These are phyloP conservation scores for Lordiphosa collinella DNA, from an alignment of 1,140 invertebrate genomes.

Conservation along the genomic window DNA sequence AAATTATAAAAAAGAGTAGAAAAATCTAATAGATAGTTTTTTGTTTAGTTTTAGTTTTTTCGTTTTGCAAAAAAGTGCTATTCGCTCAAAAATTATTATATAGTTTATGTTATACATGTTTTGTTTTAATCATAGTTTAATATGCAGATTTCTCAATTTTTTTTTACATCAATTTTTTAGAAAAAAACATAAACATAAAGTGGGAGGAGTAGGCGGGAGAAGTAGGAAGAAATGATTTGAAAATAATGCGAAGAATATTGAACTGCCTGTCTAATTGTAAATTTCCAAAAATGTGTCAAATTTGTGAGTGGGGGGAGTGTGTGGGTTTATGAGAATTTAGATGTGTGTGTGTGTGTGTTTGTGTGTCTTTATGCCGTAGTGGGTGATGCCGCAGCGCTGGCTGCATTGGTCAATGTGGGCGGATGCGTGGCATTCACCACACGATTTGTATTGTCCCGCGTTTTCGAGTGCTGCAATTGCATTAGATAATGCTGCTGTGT, in stretches of 20 bases:
- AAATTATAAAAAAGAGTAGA: conserved; percentile 78
- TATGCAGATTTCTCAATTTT: conserved; percentile 1
- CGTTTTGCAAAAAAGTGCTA: conserved; percentile 73
- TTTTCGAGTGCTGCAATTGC: conserved; percentile 82
- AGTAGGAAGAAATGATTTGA: too few relatives aligned
- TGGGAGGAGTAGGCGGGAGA: conserved; percentile 4
- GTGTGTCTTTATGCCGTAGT: conserved; percentile 66
- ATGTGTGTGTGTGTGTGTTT: conserved; percentile 5
- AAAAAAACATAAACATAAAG: conserved; percentile 48
- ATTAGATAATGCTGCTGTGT: conserved; percentile 93
- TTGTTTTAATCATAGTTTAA: conserved; percentile 33
- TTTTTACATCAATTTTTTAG: conserved; percentile 28
- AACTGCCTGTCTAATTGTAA: conserved; percentile 74
- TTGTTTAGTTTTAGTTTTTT: conserved; percentile 46
- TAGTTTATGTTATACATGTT: conserved; percentile 25
- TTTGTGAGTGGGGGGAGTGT: conserved; percentile 23
- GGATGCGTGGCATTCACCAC: conserved; percentile 69
- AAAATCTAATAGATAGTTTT: conserved; percentile 73
- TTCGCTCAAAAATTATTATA: conserved; percentile 75
- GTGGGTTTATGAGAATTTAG: conserved; percentile 18
- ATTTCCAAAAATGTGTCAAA: conserved; percentile 55
- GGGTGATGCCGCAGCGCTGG: conserved; percentile 63
- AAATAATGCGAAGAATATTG: conserved; percentile 38
- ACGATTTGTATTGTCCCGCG: conserved; percentile 65
- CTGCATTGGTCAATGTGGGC: conserved; percentile 57